Conservation (phyloP, 2,888 invertebrate genomes). For the Odontocolon sp. region DNA sequence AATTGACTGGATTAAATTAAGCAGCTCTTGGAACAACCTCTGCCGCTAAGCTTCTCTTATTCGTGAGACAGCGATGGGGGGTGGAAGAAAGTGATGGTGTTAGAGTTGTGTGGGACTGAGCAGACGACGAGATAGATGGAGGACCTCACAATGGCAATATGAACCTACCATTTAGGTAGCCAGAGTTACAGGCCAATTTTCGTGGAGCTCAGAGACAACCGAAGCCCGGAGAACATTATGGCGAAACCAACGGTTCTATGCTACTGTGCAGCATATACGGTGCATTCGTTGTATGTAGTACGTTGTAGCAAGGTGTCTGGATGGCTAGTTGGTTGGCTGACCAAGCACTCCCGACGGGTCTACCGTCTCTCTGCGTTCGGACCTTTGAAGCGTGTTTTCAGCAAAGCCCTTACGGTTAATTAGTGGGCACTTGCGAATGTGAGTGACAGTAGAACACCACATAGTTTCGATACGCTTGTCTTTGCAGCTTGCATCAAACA, state of each 20-base stretch:
- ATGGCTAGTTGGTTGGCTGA: too few relatives aligned
- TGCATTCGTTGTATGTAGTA: too few relatives aligned
- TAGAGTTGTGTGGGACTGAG: constrained; percentile 8
- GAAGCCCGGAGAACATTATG: constrained; percentile 11
- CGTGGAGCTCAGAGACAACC: constrained; percentile 49
- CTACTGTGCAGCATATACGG: constrained; percentile 9
- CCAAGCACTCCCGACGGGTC: too few relatives aligned
- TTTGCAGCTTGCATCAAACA: too few relatives aligned
- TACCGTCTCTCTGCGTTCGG: background rate
- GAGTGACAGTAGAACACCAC: too few relatives aligned
- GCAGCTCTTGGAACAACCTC: constrained; percentile 44
- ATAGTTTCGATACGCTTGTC: too few relatives aligned
- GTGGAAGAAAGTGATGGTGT: background rate
- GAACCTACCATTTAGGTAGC: constrained; percentile 69
- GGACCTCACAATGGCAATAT: constrained; percentile 65
- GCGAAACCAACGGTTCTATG: constrained; percentile 26
- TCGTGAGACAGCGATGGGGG: constrained; percentile 8
- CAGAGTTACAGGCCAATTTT: constrained; percentile 69
- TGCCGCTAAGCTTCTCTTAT: constrained; percentile 46
- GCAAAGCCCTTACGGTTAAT: constrained; percentile 50
- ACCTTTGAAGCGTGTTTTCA: constrained; percentile 2
- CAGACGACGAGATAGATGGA: constrained; percentile 43
- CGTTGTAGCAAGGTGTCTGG: too few relatives aligned
- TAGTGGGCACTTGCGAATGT: constrained; percentile 45
- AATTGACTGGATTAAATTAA: constrained; percentile 66